Base-by-base conservation (phyloP, 53 echinoderm and acorn worm genomes). In the Temnopleurus reevesii region DNA sequence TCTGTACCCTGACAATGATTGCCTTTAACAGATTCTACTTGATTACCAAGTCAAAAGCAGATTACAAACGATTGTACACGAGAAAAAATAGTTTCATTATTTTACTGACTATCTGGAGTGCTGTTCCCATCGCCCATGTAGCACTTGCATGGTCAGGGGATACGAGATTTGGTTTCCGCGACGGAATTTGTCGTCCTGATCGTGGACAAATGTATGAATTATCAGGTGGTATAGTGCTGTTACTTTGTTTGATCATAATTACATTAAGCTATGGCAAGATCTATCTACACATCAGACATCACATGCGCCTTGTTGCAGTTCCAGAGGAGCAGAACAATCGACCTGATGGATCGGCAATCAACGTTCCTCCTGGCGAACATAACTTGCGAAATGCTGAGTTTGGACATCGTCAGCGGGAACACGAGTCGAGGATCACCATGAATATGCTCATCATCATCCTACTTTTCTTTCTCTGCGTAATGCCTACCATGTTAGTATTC, bases 391-490 rank as follows among this genome's bases (percentile, higher is more conserved):
- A 71, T 41, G 71, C 38, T 38, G 86, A 51, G 51, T 87, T 64
- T 31, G 71, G 33, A 12, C 65, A 87, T 21, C 88, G 88, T n/a
- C 88, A 66, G 53, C 8, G 33, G 46, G 90, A 86, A 60, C 76
- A 54, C 83, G 93, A 76, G 56, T 81, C 63, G 43, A 87, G 86
- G 59, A 91, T 95, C 18, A 95, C 95, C 8, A 90, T 81, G 57
- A 95, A 95, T 63, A 87, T 95, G 44, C 91, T 95, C 38, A 91
- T 91, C 88, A 86, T 95, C 53, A 91, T 95, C 53, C 55, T 93
- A 2, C 84, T 93, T 34, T 95, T 93, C 86, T 86, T 93, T 87
- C n/a, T 93, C 53, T 95, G 95, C 83, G 91, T 93, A 49, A 55
- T 31, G 24, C 93, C 95, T 23, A 91, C 91, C 59, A 89, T 85